These are phyloP conservation scores for Dissostichus mawsoni DNA, from an alignment of 2,113 vertebrate species.

Conservation along the genomic window DNA sequence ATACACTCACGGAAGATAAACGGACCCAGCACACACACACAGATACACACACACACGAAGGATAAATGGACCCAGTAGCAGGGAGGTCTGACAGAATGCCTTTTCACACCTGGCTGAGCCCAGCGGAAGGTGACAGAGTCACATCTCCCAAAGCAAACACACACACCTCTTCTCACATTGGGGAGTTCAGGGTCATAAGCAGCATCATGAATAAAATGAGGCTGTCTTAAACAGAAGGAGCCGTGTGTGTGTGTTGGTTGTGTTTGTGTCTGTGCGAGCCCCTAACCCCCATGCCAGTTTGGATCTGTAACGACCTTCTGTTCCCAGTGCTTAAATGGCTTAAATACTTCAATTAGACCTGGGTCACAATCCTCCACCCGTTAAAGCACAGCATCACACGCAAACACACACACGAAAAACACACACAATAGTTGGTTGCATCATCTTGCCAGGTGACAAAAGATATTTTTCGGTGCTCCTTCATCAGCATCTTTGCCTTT, in stretches of 20 bases:
- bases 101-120: constrained; percentile 88
- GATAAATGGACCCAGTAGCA: constrained; percentile 84
- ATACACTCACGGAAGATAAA: constrained; percentile 75
- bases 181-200: constrained; percentile 85
- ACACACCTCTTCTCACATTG: constrained; percentile 69
- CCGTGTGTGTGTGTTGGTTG: constrained; percentile 46
- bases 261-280: constrained; percentile 58
- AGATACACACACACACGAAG: constrained; percentile 55
- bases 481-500: constrained; percentile 16
- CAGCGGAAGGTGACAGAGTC: constrained; percentile 86
- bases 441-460: constrained; percentile 11
- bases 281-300: constrained; percentile 82
- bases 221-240: constrained; percentile 81
- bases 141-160: constrained; percentile 80
- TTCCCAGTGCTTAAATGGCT: constrained; percentile 84
- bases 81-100: constrained; percentile 87
- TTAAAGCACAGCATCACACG: constrained; percentile 75
- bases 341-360: constrained; percentile 87
- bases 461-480: background rate
- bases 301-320: constrained; percentile 84
- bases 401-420: constrained; percentile 36
- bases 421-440: constrained; percentile 44
- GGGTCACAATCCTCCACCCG: constrained; percentile 85
- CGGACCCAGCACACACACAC: constrained; percentile 45
- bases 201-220: constrained; percentile 86